Evolutionary conservation across 2,113 vertebrate genomes (phyloP), one percentile per base, ranked within the genome.

Genomic region (Anarrhichthys ocellatus): DNA sequence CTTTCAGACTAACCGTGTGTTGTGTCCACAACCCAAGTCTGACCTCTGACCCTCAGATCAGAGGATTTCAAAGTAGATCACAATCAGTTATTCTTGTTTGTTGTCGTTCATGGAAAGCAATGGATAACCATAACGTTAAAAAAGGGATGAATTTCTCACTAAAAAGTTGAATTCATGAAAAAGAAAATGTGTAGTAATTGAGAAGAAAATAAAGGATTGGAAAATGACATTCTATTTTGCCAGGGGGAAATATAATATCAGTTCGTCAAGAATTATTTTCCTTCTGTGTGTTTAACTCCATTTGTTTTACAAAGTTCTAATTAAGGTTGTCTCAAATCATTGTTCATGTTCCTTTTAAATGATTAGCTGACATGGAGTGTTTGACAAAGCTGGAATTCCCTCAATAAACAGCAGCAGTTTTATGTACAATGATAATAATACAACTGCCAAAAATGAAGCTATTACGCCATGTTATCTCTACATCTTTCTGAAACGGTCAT

Each of bases 1-100:
- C 63, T 80, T 84, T 80, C 18, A 90, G 76, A 83, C 73, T 52
- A 0, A 62, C 38, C n/a, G 63, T 70, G 66, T 78, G 77, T 88
- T 78, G 27, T 82, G 72, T 88, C 85, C 59, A 70, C 62, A 71
- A 72, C 50, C 59, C 13, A 9, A 58, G 73, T 58, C 38, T 87
- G 70, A 84, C 81, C 76, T 87, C 38, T 87, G 76, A 5, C 75
- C 58, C 38, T 29, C 10, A 72, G 44, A 89, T 88, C 76, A 82
- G 64, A 89, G 76, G 27, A 42, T 66, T 4, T 1, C 20, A 73
- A 82, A 70, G 34, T 7, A 76, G 64, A 81, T 84, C 46, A 79
- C 29, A 61, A 78, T 80, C 44, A 70, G 63, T 44, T 84, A 52
- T 85, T 81, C 59, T 64, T 81, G 78, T 87, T 79, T 69, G 18